Percentiles rank a stretch among this genome's conserved stretches.
These are phyloP conservation scores for Halcyon badia DNA, from an alignment of 2,797 vertebrate species.

Conservation along the genomic window DNA sequence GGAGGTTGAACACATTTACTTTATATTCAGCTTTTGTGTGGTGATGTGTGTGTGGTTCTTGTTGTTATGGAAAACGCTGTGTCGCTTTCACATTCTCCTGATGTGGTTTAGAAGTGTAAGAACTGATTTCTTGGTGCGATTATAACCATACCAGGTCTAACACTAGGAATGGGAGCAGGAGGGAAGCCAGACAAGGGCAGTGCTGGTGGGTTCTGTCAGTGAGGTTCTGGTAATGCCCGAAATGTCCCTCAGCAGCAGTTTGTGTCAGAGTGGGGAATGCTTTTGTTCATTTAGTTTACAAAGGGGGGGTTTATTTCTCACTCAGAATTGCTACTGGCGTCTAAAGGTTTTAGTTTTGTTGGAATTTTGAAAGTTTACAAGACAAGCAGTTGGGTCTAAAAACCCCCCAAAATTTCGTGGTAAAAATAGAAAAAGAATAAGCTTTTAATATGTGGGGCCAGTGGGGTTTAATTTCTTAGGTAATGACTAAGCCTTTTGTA, in stretches of 20 bases:
- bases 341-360: background rate
- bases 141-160: background rate
- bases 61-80: rapidly evolving
- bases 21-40: background rate
- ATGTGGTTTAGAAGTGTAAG: background rate
- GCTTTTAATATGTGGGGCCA: background rate
- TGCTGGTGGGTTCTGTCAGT: background rate
- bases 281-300: background rate
- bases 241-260: background rate
- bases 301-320: background rate
- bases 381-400: background rate
- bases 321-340: background rate
- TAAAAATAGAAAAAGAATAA: background rate
- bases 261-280: too few relatives aligned
- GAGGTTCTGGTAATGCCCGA: background rate
- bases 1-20: background rate
- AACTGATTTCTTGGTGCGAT: background rate
- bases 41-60: rapidly evolving
- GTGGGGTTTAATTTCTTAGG: background rate
- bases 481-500: background rate
- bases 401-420: background rate
- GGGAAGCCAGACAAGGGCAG: background rate
- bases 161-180: background rate
- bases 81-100: background rate
- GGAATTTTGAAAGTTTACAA: background rate